phyloP scores from a whole-genome alignment of 2,888 invertebrate genomes.

The Antheraea yamamai region DNA sequence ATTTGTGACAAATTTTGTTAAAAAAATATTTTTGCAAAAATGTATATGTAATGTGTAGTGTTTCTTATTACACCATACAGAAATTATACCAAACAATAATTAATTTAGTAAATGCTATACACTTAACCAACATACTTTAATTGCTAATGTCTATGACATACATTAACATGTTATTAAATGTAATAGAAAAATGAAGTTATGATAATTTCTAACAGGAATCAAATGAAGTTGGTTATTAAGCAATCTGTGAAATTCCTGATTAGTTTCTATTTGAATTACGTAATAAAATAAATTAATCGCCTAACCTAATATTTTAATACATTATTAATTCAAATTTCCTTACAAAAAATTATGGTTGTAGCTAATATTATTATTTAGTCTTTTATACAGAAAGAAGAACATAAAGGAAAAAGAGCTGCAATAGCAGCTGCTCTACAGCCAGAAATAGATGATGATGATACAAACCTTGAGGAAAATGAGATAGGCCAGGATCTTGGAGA shows the following conservation, averaged over 20 bases:
- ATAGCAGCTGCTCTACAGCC: slow-evolving; percentile 68
- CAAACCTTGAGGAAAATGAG: slow-evolving; percentile 66
- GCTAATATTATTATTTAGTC: slow-evolving; percentile 10
- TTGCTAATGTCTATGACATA: not conserved
- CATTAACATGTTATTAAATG: not conserved
- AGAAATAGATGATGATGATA: slow-evolving; percentile 61
- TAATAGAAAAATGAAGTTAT: not conserved
- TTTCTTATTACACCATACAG: not conserved
- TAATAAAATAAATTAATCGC: no score
- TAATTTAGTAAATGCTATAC: not conserved
- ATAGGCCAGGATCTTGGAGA: slow-evolving; percentile 61
- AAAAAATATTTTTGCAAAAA: not conserved
- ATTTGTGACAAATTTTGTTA: not conserved
- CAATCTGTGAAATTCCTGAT: not conserved
- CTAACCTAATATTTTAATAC: not conserved
- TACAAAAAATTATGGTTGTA: not conserved
- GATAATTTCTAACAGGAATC: no score
- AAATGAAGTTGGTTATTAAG: not conserved
- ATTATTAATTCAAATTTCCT: not conserved
- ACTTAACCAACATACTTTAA: not conserved
- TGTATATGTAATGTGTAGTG: not conserved
- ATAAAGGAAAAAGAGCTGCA: slow-evolving; percentile 72
- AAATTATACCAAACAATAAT: not conserved
- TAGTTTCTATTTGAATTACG: not conserved
- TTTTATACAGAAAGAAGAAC: slow-evolving; percentile 41